Evolutionary conservation across 1,140 invertebrate genomes (phyloP), one percentile per base, ranked within the genome.

Genomic region (Planococcus citri): DNA sequence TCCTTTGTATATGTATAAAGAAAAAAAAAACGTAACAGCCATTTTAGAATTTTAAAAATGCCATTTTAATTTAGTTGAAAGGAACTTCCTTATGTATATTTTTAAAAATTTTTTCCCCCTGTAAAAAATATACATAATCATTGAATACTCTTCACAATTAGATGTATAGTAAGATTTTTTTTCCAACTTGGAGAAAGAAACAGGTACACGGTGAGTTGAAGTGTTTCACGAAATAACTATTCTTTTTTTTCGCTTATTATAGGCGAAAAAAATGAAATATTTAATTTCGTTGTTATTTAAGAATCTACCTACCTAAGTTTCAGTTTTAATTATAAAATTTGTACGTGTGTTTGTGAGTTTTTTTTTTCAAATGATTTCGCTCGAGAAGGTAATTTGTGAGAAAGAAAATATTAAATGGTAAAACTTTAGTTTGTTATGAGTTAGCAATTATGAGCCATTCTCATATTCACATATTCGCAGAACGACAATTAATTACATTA

Each of bases 41-140:
- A 51, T 51, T 51, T 51, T 51, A 51, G 41, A 51, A 51, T 51
- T 51, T 51, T 51, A 51, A 51, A 51, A 51, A 17, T 51, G n/a
- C 41, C 41, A 51, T 51, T 51, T 51, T 51, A 51, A 51, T 51
- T 51, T 51, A 14, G 41, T 51, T 51, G 41, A 51, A 51, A 51
- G 41, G 41, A 14, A 51, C n/a, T 51, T 51, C 41, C n/a, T 51
- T 51, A 20, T 51, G 41, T 51, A 33, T 33, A 33, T 33, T 33
- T 33, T 33, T 51, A 17, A 20, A n/a, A 51, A 9, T 51, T 51
- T 51, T 51, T 51, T 51, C 41, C 17, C 17, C 12, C 17, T 4
- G 6, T 9, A 20, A 51, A 51, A 51, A 33, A 33, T 33, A 33
- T 33, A 33, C 17, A 51, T 51, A 51, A 51, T 51, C 41, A 51